Percentiles rank a stretch among this genome's conserved stretches.
Evolutionary conservation across 1,140 invertebrate genomes (phyloP).

Genomic region (Nebria ingens): DNA sequence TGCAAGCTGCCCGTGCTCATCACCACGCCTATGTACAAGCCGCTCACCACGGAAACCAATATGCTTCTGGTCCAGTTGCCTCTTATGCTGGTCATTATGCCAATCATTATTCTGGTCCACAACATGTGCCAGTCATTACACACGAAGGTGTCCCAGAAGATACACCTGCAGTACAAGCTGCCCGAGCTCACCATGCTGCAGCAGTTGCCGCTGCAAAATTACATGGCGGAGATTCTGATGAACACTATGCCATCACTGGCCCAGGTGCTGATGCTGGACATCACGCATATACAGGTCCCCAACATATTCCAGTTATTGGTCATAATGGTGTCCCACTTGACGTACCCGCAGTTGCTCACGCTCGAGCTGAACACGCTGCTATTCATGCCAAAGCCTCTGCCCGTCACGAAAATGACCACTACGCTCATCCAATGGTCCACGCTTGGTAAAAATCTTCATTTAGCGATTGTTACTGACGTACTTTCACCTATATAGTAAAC

Average conservation of each 20-base stretch:
- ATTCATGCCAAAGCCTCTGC: slow-evolving; percentile 40
- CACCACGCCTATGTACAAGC: slow-evolving; percentile 36
- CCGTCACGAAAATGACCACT: slow-evolving; percentile 31
- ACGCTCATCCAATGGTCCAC: too few species aligned
- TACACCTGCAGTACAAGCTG: slow-evolving; percentile 43
- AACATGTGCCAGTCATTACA: slow-evolving; percentile 20
- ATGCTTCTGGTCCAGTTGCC: background rate
- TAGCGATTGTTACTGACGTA: too few species aligned
- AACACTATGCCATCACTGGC: too few species aligned
- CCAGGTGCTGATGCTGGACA: slow-evolving; percentile 32
- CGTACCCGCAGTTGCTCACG: slow-evolving; percentile 30
- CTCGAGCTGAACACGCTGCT: slow-evolving; percentile 16
- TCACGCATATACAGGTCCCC: background rate
- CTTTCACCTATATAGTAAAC: too few species aligned
- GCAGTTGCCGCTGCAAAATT: slow-evolving; percentile 20
- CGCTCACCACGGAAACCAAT: background rate
- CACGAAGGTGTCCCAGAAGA: slow-evolving; percentile 43
- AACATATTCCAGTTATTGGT: slow-evolving; percentile 20
- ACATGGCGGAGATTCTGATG: slow-evolving; percentile 7
- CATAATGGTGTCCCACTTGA: slow-evolving; percentile 43
- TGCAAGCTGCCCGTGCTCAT: slow-evolving; percentile 37
- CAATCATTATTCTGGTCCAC: slow-evolving; percentile 1
- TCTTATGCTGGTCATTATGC: background rate
- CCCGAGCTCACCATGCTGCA: slow-evolving; percentile 44
- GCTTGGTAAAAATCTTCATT: too few species aligned